These are phyloP conservation scores for Cantharis nigra DNA, from an alignment of 2,888 invertebrate genomes.

Conservation along the genomic window DNA sequence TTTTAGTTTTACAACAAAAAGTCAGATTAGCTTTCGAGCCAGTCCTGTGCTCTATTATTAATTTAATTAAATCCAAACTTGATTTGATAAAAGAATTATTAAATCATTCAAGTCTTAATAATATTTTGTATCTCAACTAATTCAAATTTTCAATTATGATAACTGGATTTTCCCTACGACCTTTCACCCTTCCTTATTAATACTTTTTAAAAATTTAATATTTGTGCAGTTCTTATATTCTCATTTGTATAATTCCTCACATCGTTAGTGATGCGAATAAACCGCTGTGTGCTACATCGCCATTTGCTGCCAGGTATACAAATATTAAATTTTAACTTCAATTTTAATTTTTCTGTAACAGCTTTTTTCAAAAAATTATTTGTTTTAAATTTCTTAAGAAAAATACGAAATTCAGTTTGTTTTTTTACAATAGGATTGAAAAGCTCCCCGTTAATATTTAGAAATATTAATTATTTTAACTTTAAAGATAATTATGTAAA, in stretches of 20 bases:
- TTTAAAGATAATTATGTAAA: no score
- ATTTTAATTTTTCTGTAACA: background rate
- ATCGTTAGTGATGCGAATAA: background rate
- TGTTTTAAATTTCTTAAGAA: background rate
- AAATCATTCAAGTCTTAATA: background rate
- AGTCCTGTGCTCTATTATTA: background rate
- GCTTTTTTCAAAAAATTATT: background rate
- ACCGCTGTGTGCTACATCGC: background rate
- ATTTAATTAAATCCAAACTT: background rate
- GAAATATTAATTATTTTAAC: no score
- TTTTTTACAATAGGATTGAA: no score
- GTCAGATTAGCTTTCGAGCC: no score
- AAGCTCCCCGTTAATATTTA: no score
- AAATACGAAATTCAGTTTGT: background rate
- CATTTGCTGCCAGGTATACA: background rate
- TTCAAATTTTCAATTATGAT: background rate
- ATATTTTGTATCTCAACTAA: background rate
- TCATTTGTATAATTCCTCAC: background rate
- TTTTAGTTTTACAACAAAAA: background rate
- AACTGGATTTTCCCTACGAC: background rate
- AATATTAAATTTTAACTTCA: background rate
- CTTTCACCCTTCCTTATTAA: background rate
- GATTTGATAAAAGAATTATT: background rate
- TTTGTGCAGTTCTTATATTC: background rate
- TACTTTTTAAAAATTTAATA: background rate